These are phyloP conservation scores for Phalacrocorax carbo DNA, from an alignment of 2,113 vertebrate genomes.

Conservation along the genomic window DNA sequence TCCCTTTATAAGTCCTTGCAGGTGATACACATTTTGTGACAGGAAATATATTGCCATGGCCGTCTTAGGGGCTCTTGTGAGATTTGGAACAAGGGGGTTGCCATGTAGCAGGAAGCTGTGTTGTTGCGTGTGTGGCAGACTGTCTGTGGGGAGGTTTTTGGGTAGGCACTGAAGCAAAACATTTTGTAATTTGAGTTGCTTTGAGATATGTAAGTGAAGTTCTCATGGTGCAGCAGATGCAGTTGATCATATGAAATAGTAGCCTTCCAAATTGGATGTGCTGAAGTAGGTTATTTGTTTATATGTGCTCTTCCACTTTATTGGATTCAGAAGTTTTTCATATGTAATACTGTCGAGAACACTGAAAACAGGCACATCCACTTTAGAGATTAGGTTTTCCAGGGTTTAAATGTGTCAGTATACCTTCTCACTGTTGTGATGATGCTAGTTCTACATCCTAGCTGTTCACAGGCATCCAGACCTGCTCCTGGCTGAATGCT, in stretches of 20 bases:
- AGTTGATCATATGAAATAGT: neutral
- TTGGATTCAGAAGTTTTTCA: neutral
- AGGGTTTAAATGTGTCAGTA: neutral
- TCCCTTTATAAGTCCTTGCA: neutral
- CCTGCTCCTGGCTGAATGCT: neutral
- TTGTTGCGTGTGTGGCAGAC: neutral
- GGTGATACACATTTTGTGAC: fast-evolving
- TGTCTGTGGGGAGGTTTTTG: neutral
- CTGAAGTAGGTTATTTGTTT: neutral
- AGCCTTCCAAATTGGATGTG: neutral
- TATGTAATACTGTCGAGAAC: neutral
- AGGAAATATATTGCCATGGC: neutral
- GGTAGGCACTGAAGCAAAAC: neutral
- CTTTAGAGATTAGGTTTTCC: neutral
- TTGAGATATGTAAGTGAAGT: neutral
- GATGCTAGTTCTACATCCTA: neutral
- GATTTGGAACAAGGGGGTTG: neutral
- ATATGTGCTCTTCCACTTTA: neutral
- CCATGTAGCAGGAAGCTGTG: neutral
- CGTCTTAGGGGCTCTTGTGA: neutral
- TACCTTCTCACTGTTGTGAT: neutral
- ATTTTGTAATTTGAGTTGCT: neutral
- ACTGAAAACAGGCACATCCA: neutral
- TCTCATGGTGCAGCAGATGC: neutral
- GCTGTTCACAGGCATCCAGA: neutral